Percentiles rank a stretch among this genome's conserved stretches.
Evolutionary conservation across 2,797 vertebrate species (phyloP).

Genomic region (Valencia hispanica): DNA sequence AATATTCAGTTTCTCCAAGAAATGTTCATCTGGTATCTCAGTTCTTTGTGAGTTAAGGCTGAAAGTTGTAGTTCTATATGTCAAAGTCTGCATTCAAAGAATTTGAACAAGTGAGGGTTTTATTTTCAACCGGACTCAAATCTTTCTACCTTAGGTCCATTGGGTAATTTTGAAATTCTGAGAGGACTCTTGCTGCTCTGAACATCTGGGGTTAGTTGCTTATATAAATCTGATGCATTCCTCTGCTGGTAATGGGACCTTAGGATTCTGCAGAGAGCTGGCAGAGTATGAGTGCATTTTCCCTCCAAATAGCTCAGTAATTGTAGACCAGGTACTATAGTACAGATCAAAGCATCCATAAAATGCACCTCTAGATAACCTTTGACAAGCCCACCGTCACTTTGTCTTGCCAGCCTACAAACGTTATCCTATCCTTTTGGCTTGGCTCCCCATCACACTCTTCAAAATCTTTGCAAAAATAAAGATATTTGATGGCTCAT

Average conservation of each 20-base stretch:
- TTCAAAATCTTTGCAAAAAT: conserved; percentile 14
- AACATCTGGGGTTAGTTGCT: conserved; percentile 6
- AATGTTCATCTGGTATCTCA: conserved; percentile 14
- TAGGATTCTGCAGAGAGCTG: neutral
- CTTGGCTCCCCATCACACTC: neutral
- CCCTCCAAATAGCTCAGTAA: conserved; percentile 10
- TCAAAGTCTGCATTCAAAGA: conserved; percentile 27
- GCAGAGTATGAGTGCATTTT: neutral
- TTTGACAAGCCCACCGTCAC: conserved; percentile 1
- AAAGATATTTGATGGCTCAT: neutral
- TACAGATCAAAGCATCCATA: neutral
- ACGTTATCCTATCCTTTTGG: too few relatives aligned
- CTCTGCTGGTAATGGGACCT: neutral
- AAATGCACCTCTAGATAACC: neutral
- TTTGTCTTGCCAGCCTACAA: too few relatives aligned
- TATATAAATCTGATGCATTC: conserved; percentile 17
- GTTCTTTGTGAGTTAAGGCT: conserved; percentile 13
- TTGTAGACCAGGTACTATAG: neutral
- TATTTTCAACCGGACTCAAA: conserved; percentile 4
- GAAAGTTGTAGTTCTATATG: conserved; percentile 24
- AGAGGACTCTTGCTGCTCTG: neutral
- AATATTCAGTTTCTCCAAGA: conserved; percentile 19
- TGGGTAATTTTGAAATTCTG: neutral
- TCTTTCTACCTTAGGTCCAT: neutral
- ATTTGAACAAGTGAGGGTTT: conserved; percentile 24